Conservation (phyloP, 30 jellyfish, hydroid and myxozoan species). For the Phacellophora camtschatica region DNA sequence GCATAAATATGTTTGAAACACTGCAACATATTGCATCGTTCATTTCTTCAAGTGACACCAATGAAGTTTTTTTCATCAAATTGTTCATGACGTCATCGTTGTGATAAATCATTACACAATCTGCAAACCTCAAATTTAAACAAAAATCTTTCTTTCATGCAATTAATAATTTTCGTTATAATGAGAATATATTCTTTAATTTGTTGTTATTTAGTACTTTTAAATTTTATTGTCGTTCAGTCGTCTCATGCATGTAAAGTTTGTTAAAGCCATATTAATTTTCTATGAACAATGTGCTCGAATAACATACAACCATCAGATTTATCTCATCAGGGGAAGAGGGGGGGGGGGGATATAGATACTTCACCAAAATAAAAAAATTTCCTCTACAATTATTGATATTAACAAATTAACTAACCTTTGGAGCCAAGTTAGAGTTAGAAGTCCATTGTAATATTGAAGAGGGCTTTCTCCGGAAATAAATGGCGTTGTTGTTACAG, state of each 20-base stretch:
- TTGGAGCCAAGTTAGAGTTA: constrained; percentile 62
- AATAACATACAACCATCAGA: too few relatives aligned
- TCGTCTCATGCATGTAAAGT: too few relatives aligned
- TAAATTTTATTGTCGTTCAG: too few relatives aligned
- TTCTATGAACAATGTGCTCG: too few relatives aligned
- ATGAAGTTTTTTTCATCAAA: background rate
- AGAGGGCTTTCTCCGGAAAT: constrained; percentile 67
- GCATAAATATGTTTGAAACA: constrained; percentile 14
- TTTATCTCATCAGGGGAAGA: too few relatives aligned
- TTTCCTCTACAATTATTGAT: too few relatives aligned
- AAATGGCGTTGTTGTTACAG: constrained; percentile 45
- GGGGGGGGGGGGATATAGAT: too few relatives aligned
- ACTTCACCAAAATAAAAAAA: too few relatives aligned
- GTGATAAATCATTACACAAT: constrained; percentile 41
- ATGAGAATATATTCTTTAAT: too few relatives aligned
- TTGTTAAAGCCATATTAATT: too few relatives aligned
- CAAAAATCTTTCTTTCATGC: background rate
- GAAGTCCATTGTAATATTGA: constrained; percentile 57
- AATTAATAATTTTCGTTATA: too few relatives aligned
- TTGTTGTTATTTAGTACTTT: too few relatives aligned
- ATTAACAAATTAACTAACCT: constrained; percentile 23
- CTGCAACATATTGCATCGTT: constrained; percentile 17
- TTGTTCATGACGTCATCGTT: constrained; percentile 57
- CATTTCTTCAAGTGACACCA: constrained; percentile 27
- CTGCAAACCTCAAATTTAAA: constrained; percentile 39